Conservation (phyloP, 1,140 invertebrate species). For the Drosophila sp. region DNA sequence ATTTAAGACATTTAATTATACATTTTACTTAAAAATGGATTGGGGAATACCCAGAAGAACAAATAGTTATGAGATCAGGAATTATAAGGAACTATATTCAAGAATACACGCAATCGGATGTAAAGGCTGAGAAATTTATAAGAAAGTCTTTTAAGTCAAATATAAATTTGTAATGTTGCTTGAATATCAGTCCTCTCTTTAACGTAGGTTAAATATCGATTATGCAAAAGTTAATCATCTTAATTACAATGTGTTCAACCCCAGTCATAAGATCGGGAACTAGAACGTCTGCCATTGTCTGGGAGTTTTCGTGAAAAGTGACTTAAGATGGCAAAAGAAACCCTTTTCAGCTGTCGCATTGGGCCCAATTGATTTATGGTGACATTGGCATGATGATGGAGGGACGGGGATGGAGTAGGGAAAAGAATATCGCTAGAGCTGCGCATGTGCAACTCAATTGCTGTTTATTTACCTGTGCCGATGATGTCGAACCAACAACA, state of each 20-base stretch:
- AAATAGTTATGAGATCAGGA: no score
- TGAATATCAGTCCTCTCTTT: neutral
- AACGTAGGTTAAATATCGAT: constrained; percentile 36
- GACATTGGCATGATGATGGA: constrained; percentile 10
- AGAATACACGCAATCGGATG: no score
- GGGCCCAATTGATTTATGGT: constrained; percentile 72
- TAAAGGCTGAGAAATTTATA: no score
- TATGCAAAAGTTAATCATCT: constrained; percentile 77
- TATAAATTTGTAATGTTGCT: no score
- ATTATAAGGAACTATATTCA: no score
- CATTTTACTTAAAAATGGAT: no score
- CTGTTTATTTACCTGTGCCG: constrained; percentile 66
- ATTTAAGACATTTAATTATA: no score
- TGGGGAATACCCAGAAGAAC: no score
- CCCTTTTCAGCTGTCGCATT: constrained; percentile 79
- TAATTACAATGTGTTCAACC: constrained; percentile 49
- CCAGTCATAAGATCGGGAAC: constrained; percentile 11
- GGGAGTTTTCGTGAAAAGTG: constrained; percentile 17
- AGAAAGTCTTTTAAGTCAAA: no score
- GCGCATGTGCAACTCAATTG: constrained; percentile 82
- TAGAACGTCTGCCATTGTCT: constrained; percentile 41
- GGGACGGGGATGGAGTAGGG: neutral
- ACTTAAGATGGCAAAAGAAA: constrained; percentile 18
- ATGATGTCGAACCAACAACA: neutral
- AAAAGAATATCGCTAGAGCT: constrained; percentile 2